These are phyloP conservation scores for Agrochola macilenta DNA, from an alignment of 2,888 invertebrate species.

Conservation along the genomic window DNA sequence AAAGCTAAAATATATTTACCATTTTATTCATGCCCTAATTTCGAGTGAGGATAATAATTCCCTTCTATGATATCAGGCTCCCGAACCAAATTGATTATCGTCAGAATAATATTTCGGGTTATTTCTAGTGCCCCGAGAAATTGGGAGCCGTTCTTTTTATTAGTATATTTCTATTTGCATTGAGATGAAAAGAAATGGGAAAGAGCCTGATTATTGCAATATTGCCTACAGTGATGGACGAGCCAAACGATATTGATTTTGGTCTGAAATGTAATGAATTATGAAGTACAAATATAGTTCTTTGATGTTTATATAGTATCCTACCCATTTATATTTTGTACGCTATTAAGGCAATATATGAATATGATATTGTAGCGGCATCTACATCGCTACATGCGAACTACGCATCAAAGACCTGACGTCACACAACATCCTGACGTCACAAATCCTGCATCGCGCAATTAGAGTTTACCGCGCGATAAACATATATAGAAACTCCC, in stretches of 20 bases:
- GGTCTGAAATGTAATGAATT: constrained; percentile 21
- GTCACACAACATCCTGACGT: too few relatives aligned
- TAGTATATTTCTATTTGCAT: constrained; percentile 48
- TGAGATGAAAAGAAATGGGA: constrained; percentile 38
- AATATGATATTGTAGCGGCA: too few relatives aligned
- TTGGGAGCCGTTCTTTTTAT: constrained; percentile 48
- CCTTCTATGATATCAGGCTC: constrained; percentile 8
- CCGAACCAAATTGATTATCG: constrained; percentile 47
- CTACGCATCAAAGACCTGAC: too few relatives aligned
- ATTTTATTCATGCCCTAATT: constrained; percentile 26
- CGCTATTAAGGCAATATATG: too few relatives aligned
- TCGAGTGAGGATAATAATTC: constrained; percentile 32
- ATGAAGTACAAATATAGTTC: too few relatives aligned
- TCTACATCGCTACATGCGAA: too few relatives aligned
- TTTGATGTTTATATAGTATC: too few relatives aligned
- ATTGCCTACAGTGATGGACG: constrained; percentile 27
- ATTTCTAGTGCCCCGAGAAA: constrained; percentile 42
- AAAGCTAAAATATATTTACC: constrained; percentile 22
- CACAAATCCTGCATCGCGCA: too few relatives aligned
- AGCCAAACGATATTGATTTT: constrained; percentile 3
- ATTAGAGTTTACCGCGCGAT: too few relatives aligned
- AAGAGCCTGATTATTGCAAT: constrained; percentile 40
- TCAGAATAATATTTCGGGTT: constrained; percentile 48
- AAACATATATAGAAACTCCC: too few relatives aligned
- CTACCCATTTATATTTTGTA: too few relatives aligned